A percentile compares a stretch with the other conserved stretches of the same genome.
Conservation (phyloP, 2,113 vertebrate genomes). For the Bos javanicus region DNA sequence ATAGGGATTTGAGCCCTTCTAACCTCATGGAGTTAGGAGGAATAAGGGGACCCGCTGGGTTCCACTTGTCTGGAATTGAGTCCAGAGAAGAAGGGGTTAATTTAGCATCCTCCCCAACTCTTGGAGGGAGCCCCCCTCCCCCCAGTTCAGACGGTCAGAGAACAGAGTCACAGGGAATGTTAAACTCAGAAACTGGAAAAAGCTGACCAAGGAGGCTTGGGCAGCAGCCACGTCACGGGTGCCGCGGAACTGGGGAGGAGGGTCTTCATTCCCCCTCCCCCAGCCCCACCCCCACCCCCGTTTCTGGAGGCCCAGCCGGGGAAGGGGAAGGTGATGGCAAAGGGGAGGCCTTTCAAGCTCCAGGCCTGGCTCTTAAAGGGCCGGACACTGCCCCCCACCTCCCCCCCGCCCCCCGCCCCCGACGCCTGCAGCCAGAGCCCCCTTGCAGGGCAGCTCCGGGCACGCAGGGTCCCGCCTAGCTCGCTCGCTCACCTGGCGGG, state of each 20-base stretch:
- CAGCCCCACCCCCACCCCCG: background rate
- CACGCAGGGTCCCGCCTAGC: slow-evolving; percentile 59
- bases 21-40: background rate
- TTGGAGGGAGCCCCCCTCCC: background rate
- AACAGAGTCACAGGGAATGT: slow-evolving; percentile 21
- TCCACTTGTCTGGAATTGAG: background rate
- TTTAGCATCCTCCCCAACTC: background rate
- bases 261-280: slow-evolving; percentile 23
- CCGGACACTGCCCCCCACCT: background rate
- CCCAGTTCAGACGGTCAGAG: background rate
- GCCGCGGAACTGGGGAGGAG: slow-evolving; percentile 20
- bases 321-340: background rate
- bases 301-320: slow-evolving; percentile 22
- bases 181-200: slow-evolving; percentile 62
- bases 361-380: slow-evolving; percentile 36
- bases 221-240: slow-evolving; percentile 59
- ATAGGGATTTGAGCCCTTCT: background rate
- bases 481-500: slow-evolving; percentile 61
- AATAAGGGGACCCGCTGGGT: background rate
- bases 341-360: slow-evolving; percentile 17
- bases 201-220: slow-evolving; percentile 51
- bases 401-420: background rate
- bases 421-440: slow-evolving; percentile 17
- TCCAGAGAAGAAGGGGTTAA: slow-evolving; percentile 49
- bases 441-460: slow-evolving; percentile 54